Evolutionary conservation across 2,888 invertebrate species (phyloP), one percentile per base, ranked within the genome.

Genomic region (Pardosa pseudoannulata): DNA sequence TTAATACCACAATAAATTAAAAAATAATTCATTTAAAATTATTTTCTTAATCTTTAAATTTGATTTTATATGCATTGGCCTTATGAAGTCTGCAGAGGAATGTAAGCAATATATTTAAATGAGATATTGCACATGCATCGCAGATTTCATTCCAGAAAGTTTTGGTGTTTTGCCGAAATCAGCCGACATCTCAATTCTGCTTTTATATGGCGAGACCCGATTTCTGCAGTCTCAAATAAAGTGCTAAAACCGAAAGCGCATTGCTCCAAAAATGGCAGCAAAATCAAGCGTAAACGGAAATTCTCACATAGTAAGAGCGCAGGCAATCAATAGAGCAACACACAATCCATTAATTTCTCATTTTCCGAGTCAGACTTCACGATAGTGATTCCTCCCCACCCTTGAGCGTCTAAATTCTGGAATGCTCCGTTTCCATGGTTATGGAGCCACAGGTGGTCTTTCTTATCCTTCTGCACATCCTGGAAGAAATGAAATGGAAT

Each of bases 371-470:
- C 82, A 70, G 62, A 67, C 73, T 28, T 36, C 71, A 56, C 46
- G 29, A 32, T 31, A 56, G 56, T 28, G 72, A n/a, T 73, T 29
- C 29, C 36, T 29, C 23, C 41, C n/a, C 41, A 50, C 27, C 46
- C 36, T 65, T 27, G 11, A 9, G 19, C 16, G 7, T 6, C 19
- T 29, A 71, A 70, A 32, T 32, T 78, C 36, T 78, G 78, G 13
- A 32, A 72, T 56, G 50, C 41, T 72, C 78, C 23, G 78, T 83
- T 27, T 0, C 56, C 68, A 83, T 83, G 78, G 78, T 11, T 23
- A 83, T 67, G 16, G 83, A 83, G 83, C 83, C 83, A 83, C 83
- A 83, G 83, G 83, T 83, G 83, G 83, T 83, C 83, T 72, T 83
- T 65, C 76, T 83, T 83, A 83, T 83, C 83, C 78, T 83, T 78